A percentile compares a stretch with the other conserved stretches of the same genome.
These are phyloP conservation scores for Lanius collurio DNA, from an alignment of 2,113 vertebrate species.

Conservation along the genomic window DNA sequence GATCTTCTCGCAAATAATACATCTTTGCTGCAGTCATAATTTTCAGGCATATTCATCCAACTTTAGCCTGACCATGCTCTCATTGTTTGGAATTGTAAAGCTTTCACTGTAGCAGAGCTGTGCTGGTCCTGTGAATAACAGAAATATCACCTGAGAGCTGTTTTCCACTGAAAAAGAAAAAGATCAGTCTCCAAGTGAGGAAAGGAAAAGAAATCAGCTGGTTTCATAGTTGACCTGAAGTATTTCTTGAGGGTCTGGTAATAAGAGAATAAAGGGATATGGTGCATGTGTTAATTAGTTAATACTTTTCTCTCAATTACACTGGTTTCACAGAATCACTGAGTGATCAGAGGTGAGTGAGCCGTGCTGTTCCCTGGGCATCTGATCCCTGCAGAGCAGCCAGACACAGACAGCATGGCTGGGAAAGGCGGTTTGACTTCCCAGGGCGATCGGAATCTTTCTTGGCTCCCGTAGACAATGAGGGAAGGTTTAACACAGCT, in stretches of 20 bases:
- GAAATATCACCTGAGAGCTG: neutral
- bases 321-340: neutral
- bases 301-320: neutral
- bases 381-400: neutral
- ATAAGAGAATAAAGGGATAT: neutral
- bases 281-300: neutral
- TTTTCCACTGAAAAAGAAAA: neutral
- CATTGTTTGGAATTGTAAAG: neutral
- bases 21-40: neutral
- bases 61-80: neutral
- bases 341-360: neutral
- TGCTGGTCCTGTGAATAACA: neutral
- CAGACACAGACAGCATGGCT: neutral
- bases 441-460: neutral
- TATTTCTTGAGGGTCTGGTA: neutral
- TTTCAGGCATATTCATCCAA: neutral
- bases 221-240: neutral
- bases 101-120: neutral
- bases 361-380: accelerated
- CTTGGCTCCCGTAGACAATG: neutral
- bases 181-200: neutral
- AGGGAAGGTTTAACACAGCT: neutral
- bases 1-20: neutral
- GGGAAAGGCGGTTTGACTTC: accelerated
- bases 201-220: neutral